A percentile compares a stretch with the other conserved stretches of the same genome.
These are phyloP conservation scores for Panurus biarmicus DNA, from an alignment of 2,113 vertebrate genomes.

Conservation along the genomic window DNA sequence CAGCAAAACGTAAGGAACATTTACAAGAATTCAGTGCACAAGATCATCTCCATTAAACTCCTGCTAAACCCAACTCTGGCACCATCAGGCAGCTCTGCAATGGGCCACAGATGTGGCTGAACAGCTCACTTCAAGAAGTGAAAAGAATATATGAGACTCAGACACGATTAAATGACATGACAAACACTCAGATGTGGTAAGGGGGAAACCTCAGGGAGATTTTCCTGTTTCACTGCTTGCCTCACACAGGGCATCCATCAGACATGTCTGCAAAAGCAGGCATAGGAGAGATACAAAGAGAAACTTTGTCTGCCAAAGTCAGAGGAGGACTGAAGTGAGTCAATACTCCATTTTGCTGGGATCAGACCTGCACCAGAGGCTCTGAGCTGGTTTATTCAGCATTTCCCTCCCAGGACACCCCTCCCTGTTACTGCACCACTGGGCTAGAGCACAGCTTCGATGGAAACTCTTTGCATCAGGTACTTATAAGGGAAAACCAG, in stretches of 20 bases:
- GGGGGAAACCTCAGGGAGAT: not conserved
- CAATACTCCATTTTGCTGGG: rapidly evolving
- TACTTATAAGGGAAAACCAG: not conserved
- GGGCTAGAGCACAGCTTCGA: rapidly evolving
- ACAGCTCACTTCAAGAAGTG: not conserved
- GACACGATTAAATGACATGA: not conserved
- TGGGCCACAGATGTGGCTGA: not conserved
- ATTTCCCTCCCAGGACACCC: not conserved
- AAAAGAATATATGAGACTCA: not conserved
- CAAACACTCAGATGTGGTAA: not conserved
- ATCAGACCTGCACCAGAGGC: not conserved
- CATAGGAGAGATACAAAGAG: not conserved
- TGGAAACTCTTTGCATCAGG: not conserved
- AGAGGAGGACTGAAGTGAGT: not conserved
- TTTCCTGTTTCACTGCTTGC: not conserved
- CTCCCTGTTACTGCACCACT: not conserved
- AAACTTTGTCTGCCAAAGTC: not conserved
- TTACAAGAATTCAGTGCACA: not conserved
- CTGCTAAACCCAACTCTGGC: not conserved
- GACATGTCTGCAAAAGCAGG: not conserved
- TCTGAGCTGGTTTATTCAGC: not conserved
- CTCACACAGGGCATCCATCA: not conserved
- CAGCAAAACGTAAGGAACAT: conserved; percentile 24
- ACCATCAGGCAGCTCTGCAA: not conserved
- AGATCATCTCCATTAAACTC: not conserved